phyloP scores from a whole-genome alignment of 23 tunicate species.

The Trididemnum clinides region DNA sequence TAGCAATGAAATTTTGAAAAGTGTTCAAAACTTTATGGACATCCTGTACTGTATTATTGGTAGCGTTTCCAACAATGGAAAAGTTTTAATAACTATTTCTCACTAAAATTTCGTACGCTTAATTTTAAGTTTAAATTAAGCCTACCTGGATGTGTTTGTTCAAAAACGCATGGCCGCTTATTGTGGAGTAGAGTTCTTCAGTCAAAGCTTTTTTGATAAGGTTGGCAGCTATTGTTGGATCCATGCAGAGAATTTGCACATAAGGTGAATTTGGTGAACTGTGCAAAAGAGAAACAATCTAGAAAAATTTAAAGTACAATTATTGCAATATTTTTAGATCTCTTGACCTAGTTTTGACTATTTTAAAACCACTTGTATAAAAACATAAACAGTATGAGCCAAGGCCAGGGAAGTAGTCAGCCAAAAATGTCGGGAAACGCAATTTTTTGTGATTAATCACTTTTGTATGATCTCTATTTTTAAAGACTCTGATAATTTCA shows the following conservation, averaged over 20 bases:
- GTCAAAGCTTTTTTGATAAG: conserved; percentile 40
- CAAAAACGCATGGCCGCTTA: conserved; percentile 44
- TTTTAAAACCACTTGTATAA: too few relatives aligned
- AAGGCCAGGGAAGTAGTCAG: too few relatives aligned
- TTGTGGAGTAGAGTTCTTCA: conserved; percentile 9
- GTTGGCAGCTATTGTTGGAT: conserved; percentile 47
- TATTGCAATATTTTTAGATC: neutral
- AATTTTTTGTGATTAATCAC: too few relatives aligned
- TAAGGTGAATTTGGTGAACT: conserved; percentile 33
- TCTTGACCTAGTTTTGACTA: neutral
- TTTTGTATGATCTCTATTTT: too few relatives aligned
- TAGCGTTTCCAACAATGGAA: neutral
- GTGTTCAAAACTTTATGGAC: too few relatives aligned
- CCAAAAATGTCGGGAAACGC: too few relatives aligned
- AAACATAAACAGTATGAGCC: too few relatives aligned
- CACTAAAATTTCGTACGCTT: too few relatives aligned
- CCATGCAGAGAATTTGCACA: conserved; percentile 66
- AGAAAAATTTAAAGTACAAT: neutral
- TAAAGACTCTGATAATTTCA: too few relatives aligned
- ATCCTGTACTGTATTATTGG: too few relatives aligned
- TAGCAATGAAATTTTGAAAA: too few relatives aligned
- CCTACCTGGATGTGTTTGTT: conserved; percentile 49
- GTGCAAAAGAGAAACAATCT: conserved; percentile 49
- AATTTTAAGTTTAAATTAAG: neutral
- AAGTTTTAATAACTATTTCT: neutral